Evolutionary conservation across 2,113 vertebrate species (phyloP).

Genomic region (Raja brachyura): DNA sequence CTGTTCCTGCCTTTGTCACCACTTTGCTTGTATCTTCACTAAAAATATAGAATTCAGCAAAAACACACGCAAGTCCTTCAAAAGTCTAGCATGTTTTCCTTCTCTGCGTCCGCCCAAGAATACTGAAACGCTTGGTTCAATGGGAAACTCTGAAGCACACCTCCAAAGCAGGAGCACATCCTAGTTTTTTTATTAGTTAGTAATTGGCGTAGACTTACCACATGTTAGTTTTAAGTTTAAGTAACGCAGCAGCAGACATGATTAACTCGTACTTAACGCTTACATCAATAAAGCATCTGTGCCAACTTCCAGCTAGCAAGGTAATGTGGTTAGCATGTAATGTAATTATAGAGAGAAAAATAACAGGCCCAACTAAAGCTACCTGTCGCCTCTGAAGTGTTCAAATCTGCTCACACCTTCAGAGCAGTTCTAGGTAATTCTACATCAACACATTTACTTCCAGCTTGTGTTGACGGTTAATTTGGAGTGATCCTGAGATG

Average conservation of each 20-base stretch:
- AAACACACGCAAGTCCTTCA: neutral
- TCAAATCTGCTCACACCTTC: neutral
- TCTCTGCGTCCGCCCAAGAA: neutral
- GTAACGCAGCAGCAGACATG: slow-evolving; percentile 11
- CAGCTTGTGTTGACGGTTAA: neutral
- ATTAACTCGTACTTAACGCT: neutral
- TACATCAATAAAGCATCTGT: slow-evolving; percentile 18
- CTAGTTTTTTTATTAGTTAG: neutral
- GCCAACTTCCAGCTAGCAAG: neutral
- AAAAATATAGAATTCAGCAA: neutral
- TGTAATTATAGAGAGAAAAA: neutral
- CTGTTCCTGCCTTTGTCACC: neutral
- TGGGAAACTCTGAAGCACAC: neutral
- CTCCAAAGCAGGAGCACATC: neutral
- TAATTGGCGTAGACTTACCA: neutral
- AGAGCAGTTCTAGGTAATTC: neutral
- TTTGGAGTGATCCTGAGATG: neutral
- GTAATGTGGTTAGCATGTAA: neutral
- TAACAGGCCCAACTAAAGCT: neutral
- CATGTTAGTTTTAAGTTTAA: neutral
- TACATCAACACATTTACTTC: neutral
- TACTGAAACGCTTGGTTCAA: neutral
- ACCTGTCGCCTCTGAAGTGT: neutral
- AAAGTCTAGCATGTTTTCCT: neutral
- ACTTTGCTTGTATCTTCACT: neutral